Percentiles rank a stretch among this genome's conserved stretches.
These are phyloP conservation scores for Trachymyrmex septentrionalis DNA, from an alignment of 1,140 invertebrate genomes.

Conservation along the genomic window DNA sequence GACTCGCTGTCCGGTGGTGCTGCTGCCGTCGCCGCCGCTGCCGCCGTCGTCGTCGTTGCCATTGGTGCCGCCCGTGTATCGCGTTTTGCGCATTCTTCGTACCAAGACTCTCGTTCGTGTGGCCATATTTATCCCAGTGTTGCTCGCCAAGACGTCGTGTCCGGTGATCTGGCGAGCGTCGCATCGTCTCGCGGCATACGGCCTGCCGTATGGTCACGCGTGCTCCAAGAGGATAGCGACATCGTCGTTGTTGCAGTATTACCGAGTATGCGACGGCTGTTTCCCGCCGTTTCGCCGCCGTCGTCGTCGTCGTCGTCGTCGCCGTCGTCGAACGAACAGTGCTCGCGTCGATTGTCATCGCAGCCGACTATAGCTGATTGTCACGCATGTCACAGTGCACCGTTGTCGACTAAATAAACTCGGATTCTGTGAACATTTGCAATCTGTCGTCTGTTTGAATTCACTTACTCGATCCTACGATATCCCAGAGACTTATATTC, in stretches of 20 bases:
- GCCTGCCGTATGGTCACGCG: slow-evolving; percentile 58
- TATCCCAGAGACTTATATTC: not conserved
- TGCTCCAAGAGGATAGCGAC: slow-evolving; percentile 39
- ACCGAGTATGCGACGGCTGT: slow-evolving; percentile 12
- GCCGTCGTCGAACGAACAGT: not conserved
- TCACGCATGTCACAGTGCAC: not conserved
- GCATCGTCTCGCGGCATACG: not conserved
- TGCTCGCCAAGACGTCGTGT: slow-evolving; percentile 71
- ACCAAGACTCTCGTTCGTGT: slow-evolving; percentile 63
- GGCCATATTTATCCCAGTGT: slow-evolving; percentile 81
- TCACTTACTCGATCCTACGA: not conserved
- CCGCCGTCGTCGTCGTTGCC: not conserved
- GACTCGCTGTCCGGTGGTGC: slow-evolving; percentile 53
- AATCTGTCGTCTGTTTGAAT: slow-evolving; percentile 4
- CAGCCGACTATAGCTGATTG: slow-evolving; percentile 3
- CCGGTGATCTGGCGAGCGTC: slow-evolving; percentile 56
- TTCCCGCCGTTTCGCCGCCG: not conserved
- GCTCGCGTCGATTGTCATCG: not conserved
- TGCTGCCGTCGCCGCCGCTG: slow-evolving; percentile 41
- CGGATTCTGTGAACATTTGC: slow-evolving; percentile 21
- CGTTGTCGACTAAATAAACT: not conserved
- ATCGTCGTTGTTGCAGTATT: not conserved
- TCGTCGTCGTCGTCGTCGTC: not conserved
- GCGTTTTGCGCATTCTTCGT: slow-evolving; percentile 71
- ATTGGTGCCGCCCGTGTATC: slow-evolving; percentile 45